These are phyloP conservation scores for Antheraea mylitta DNA, from an alignment of 1,140 invertebrate species.

Conservation along the genomic window DNA sequence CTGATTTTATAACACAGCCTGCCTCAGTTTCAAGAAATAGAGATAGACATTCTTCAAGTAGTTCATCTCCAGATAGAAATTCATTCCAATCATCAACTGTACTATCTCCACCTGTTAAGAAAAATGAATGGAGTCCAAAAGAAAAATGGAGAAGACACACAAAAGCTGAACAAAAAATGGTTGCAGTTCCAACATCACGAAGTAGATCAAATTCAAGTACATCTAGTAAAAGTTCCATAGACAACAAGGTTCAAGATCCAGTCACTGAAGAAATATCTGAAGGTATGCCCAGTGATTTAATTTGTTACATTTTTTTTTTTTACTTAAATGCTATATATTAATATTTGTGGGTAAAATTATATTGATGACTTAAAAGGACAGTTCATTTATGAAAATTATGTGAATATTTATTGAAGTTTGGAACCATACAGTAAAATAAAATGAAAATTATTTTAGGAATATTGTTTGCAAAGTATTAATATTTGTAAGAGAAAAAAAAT, in stretches of 20 bases:
- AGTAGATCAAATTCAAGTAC: constrained; percentile 68
- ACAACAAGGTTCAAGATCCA: constrained; percentile 64
- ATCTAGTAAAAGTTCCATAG: constrained; percentile 71
- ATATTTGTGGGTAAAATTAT: no score
- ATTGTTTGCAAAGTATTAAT: no score
- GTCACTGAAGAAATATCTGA: constrained; percentile 77
- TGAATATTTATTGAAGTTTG: no score
- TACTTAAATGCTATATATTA: no score
- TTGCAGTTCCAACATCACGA: constrained; percentile 40
- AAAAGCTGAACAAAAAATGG: constrained; percentile 72
- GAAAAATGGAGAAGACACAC: constrained; percentile 67
- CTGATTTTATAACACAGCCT: constrained; percentile 50
- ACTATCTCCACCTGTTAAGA: constrained; percentile 38
- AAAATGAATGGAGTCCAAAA: constrained; percentile 67
- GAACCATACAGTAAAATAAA: no score
- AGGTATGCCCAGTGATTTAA: constrained; percentile 39
- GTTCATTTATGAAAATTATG: no score
- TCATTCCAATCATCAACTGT: constrained; percentile 43
- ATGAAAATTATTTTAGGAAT: no score
- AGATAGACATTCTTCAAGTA: constrained; percentile 35
- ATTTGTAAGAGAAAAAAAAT: no score
- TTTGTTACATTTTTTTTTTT: no score
- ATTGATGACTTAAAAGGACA: no score
- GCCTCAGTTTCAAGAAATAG: constrained; percentile 37
- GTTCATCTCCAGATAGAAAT: constrained; percentile 56